These are phyloP conservation scores for Stenurella melanura DNA, from an alignment of 2,888 invertebrate species.

Conservation along the genomic window DNA sequence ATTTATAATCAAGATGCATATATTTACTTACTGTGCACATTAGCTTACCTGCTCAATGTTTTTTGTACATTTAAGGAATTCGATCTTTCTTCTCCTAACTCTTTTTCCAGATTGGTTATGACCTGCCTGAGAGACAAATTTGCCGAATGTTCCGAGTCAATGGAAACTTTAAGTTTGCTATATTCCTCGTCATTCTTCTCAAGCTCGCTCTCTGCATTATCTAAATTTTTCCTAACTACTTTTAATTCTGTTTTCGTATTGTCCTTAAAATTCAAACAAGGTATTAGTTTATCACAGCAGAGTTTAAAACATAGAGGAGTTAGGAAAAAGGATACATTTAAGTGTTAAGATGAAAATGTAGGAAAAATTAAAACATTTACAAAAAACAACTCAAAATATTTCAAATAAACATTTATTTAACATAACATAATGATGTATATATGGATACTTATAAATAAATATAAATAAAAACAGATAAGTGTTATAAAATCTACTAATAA, in stretches of 20 bases:
- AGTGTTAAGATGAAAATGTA: conserved; percentile 50
- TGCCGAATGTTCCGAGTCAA: conserved; percentile 76
- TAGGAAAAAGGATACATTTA: conserved; percentile 22
- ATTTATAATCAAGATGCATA: too few relatives aligned
- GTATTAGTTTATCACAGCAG: neutral
- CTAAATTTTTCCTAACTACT: conserved; percentile 70
- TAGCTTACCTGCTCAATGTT: conserved; percentile 69
- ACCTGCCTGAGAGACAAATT: conserved; percentile 75
- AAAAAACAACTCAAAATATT: conserved; percentile 59
- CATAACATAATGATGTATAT: conserved; percentile 50
- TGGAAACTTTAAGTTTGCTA: conserved; percentile 73
- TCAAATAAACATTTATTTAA: conserved; percentile 58
- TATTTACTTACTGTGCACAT: neutral
- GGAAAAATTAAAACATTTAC: conserved; percentile 57
- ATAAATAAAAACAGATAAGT: conserved; percentile 22
- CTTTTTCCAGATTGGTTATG: conserved; percentile 74
- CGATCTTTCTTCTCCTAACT: conserved; percentile 75
- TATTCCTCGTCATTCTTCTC: conserved; percentile 75
- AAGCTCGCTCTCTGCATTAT: conserved; percentile 72
- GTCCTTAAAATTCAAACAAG: conserved; percentile 60
- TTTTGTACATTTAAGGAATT: conserved; percentile 73
- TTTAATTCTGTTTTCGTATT: conserved; percentile 69
- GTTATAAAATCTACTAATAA: conserved; percentile 21
- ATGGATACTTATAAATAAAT: conserved; percentile 45
- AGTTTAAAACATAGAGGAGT: neutral